Percentiles rank a stretch among this genome's conserved stretches.
Conservation (phyloP, 2,113 vertebrate genomes). For the Circaetus gallicus region DNA sequence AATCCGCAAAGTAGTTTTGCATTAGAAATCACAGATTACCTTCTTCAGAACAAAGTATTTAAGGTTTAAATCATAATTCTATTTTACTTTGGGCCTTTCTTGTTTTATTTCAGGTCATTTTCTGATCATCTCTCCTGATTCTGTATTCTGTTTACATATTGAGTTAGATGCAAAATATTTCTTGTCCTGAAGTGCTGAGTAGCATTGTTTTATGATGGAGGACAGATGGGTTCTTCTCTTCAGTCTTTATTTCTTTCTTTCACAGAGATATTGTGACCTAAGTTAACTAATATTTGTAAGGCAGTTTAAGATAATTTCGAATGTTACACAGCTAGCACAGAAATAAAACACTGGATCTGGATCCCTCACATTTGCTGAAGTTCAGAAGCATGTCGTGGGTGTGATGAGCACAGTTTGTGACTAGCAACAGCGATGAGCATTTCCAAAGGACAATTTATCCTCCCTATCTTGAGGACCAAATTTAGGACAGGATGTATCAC, state of each 20-base stretch:
- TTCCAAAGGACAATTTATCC: slow-evolving; percentile 41
- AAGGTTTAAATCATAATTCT: not conserved
- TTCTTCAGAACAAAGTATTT: not conserved
- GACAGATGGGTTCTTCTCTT: not conserved
- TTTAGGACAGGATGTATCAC: slow-evolving; percentile 29
- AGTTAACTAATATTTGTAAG: slow-evolving; percentile 5
- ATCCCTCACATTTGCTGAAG: not conserved
- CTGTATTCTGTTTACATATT: not conserved
- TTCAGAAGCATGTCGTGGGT: not conserved
- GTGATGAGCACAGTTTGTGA: slow-evolving; percentile 40
- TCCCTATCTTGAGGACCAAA: not conserved
- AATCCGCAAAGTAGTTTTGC: not conserved
- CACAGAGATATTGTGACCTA: not conserved
- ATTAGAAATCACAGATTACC: not conserved
- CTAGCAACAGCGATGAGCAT: not conserved
- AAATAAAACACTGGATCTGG: slow-evolving; percentile 1
- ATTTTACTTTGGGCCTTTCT: not conserved
- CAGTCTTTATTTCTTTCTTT: not conserved
- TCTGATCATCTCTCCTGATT: not conserved
- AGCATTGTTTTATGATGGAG: not conserved
- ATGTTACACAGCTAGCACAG: not conserved
- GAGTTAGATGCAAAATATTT: not conserved
- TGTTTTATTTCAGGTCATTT: not conserved
- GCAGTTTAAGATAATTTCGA: not conserved
- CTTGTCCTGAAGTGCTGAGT: not conserved